Evolutionary conservation across 2,113 vertebrate species (phyloP).

Genomic region (Puffinus mauretanicus): DNA sequence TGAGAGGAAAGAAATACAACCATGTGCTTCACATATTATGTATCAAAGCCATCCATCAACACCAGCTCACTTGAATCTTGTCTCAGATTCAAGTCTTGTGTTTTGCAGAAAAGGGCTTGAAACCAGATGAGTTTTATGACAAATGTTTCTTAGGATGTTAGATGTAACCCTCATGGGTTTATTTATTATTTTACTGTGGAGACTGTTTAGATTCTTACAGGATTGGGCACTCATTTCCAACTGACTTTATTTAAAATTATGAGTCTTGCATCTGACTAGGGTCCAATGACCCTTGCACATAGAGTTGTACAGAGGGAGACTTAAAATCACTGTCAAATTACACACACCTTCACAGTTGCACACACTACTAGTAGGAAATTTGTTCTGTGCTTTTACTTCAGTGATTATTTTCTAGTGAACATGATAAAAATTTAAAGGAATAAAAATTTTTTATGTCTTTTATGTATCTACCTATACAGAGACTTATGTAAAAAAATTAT

Average conservation of each 20-base stretch:
- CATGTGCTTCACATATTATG: not conserved
- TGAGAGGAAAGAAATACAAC: not conserved
- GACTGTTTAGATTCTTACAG: not conserved
- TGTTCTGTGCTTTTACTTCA: not conserved
- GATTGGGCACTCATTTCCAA: not conserved
- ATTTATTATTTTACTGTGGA: not conserved
- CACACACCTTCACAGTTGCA: not conserved
- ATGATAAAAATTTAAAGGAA: not conserved
- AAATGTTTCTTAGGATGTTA: not conserved
- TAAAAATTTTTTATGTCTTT: not conserved
- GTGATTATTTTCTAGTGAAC: not conserved
- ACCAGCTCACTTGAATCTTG: not conserved
- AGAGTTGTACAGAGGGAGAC: not conserved
- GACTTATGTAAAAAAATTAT: not conserved
- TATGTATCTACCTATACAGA: not conserved
- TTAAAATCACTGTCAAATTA: not conserved
- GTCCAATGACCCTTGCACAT: not conserved
- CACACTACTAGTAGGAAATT: not conserved
- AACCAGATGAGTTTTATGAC: slow-evolving; percentile 11
- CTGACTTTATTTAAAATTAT: not conserved
- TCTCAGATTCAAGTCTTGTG: not conserved
- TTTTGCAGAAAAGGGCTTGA: slow-evolving; percentile 17
- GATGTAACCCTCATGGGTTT: not conserved
- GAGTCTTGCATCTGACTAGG: not conserved
- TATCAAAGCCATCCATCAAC: slow-evolving; percentile 6